Conservation (phyloP, 2,113 vertebrate genomes). For the Martes martes region DNA sequence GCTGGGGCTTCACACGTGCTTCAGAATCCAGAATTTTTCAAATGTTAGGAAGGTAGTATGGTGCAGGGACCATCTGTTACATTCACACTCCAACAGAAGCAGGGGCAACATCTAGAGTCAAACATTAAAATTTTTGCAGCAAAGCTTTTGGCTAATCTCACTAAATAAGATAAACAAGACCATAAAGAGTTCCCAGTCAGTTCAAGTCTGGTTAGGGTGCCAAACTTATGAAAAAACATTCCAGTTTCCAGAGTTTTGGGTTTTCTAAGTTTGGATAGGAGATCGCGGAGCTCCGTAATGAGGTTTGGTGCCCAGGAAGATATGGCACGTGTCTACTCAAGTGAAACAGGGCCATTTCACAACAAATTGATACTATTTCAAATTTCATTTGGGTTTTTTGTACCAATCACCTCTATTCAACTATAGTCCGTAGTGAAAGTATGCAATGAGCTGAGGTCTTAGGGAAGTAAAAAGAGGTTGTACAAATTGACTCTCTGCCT, state of each 20-base stretch:
- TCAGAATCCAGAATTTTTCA: not conserved
- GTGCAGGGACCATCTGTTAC: accelerated
- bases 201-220: not conserved
- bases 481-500: not conserved
- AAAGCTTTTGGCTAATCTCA: not conserved
- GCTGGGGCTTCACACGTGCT: not conserved
- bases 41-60: not conserved
- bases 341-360: not conserved
- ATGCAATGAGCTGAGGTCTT: not conserved
- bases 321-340: not conserved
- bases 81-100: not conserved
- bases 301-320: not conserved
- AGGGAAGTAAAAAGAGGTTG: not conserved
- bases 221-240: not conserved
- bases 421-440: not conserved
- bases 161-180: not conserved
- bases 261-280: not conserved
- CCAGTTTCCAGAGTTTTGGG: not conserved
- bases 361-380: not conserved
- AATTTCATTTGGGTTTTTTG: not conserved
- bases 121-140: not conserved
- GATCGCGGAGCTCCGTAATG: too few species aligned
- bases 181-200: not conserved
- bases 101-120: not conserved
- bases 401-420: not conserved